Evolutionary conservation across 2,113 vertebrate genomes (phyloP).

Genomic region (Formicarius rufipectus): DNA sequence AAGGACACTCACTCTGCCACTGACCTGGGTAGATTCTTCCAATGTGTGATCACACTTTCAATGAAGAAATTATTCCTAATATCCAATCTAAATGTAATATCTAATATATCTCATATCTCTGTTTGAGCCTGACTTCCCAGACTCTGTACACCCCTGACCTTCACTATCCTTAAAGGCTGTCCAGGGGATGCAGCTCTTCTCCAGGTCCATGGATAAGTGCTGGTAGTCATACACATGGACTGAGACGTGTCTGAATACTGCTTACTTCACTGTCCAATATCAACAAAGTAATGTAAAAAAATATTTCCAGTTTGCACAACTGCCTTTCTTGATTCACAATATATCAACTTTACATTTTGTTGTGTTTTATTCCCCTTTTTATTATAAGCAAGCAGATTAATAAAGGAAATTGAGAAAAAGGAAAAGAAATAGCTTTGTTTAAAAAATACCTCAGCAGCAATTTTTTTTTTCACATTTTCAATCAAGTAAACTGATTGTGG

Average conservation of each 20-base stretch:
- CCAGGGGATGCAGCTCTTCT: not conserved
- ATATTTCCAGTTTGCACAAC: not conserved
- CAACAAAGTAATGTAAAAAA: not conserved
- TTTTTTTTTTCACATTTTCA: not conserved
- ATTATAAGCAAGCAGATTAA: not conserved
- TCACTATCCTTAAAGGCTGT: not conserved
- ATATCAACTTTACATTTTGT: not conserved
- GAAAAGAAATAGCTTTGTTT: not conserved
- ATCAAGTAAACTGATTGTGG: not conserved
- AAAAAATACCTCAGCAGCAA: slow-evolving; percentile 15
- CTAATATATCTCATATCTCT: not conserved
- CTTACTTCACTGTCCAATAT: not conserved
- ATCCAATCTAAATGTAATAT: not conserved
- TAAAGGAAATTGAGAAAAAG: not conserved
- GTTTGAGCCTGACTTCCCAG: not conserved
- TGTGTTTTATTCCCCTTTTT: not conserved
- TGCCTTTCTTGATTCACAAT: not conserved
- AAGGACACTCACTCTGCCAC: no score
- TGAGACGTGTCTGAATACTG: not conserved
- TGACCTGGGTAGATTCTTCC: not conserved
- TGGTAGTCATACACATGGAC: not conserved
- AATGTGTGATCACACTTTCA: not conserved
- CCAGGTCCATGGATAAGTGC: not conserved
- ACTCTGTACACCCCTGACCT: not conserved
- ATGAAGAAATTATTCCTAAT: not conserved